Conservation (phyloP, 1,140 invertebrate species). For the Heliothis virescens region DNA sequence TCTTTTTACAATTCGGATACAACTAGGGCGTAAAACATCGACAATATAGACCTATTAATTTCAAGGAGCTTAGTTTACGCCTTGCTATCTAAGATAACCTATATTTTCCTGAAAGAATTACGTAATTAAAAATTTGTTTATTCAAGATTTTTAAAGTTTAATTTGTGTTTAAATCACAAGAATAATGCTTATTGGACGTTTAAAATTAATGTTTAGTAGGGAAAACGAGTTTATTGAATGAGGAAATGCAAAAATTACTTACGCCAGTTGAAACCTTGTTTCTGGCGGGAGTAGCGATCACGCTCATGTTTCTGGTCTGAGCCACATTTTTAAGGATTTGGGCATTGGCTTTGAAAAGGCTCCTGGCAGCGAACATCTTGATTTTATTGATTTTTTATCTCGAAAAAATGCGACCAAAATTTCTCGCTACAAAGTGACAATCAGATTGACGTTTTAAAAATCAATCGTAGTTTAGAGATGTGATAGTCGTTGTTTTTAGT, state of each 20-base stretch:
- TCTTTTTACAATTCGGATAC: too few species aligned
- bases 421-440: slow-evolving; percentile 23
- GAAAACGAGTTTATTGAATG: background rate
- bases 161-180: background rate
- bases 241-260: slow-evolving; percentile 60
- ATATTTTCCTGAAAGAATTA: slow-evolving; percentile 44
- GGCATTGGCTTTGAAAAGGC: slow-evolving; percentile 65
- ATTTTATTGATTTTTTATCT: slow-evolving; percentile 42
- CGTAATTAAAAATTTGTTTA: slow-evolving; percentile 49
- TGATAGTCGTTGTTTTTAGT: background rate
- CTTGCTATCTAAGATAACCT: slow-evolving; percentile 28
- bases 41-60: too few species aligned
- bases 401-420: slow-evolving; percentile 11
- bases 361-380: slow-evolving; percentile 76
- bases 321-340: slow-evolving; percentile 70
- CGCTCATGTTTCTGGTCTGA: slow-evolving; percentile 76
- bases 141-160: background rate
- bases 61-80: too few species aligned
- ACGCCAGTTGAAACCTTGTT: slow-evolving; percentile 73
- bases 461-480: slow-evolving; percentile 31
- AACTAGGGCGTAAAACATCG: too few species aligned
- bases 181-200: background rate
- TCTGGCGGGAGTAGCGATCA: slow-evolving; percentile 66
- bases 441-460: slow-evolving; percentile 13
- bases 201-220: background rate